A percentile compares a stretch with the other conserved stretches of the same genome.
These are phyloP conservation scores for Strigamia transsilvanica DNA, from an alignment of 2,888 invertebrate species.

Conservation along the genomic window DNA sequence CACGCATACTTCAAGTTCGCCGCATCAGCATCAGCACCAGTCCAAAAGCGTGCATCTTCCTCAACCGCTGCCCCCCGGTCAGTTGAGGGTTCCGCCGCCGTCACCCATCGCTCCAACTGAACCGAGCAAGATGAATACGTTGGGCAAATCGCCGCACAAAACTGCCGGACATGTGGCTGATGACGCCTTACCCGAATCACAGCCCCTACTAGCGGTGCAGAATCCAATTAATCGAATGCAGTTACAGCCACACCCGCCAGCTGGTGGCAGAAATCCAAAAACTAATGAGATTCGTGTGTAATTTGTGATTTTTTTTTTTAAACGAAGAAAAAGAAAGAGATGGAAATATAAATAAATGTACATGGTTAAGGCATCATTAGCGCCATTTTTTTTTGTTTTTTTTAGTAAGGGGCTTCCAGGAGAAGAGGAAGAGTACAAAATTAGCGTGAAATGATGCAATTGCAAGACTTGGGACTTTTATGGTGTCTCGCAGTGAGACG, in stretches of 20 bases:
- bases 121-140: neutral
- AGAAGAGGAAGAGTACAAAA: neutral
- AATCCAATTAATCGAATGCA: slow-evolving; percentile 26
- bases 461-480: neutral
- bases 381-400: neutral
- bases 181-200: slow-evolving; percentile 54
- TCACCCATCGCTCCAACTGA: slow-evolving; percentile 55
- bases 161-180: slow-evolving; percentile 22
- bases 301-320: slow-evolving; percentile 31
- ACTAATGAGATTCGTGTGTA: slow-evolving; percentile 56
- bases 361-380: neutral
- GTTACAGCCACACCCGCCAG: neutral
- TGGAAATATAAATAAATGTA: neutral
- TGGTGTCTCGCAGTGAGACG: neutral
- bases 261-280: slow-evolving; percentile 50
- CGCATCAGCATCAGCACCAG: no score
- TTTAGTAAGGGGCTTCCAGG: slow-evolving; percentile 23
- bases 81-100: slow-evolving; percentile 55
- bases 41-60: neutral
- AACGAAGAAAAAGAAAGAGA: neutral
- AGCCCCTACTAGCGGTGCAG: slow-evolving; percentile 53
- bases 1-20: neutral
- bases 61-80: neutral
- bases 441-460: neutral
- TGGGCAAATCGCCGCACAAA: slow-evolving; percentile 22